phyloP scores from a whole-genome alignment of 2,888 invertebrate genomes.

The Eubasilissa splendida region DNA sequence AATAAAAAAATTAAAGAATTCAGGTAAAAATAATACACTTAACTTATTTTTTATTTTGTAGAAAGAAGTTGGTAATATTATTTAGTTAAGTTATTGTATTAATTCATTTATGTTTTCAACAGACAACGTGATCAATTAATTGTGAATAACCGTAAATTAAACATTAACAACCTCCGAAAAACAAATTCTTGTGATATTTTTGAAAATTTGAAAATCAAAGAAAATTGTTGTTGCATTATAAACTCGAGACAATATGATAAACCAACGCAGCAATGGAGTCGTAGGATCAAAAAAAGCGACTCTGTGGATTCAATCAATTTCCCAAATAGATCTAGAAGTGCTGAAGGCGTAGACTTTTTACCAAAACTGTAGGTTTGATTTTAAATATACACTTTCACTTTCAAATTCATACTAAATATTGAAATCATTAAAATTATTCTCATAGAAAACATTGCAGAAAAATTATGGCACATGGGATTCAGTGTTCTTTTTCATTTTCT shows the following conservation, averaged over 20 bases:
- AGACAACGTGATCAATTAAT: slow-evolving; percentile 48
- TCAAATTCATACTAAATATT: no score
- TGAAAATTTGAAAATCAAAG: not conserved
- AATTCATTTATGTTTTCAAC: not conserved
- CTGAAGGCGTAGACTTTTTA: slow-evolving; percentile 41
- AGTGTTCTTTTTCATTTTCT: not conserved
- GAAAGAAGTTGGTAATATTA: no score
- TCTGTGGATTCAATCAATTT: slow-evolving; percentile 9
- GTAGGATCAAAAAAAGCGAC: slow-evolving; percentile 35
- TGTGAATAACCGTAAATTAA: slow-evolving; percentile 28
- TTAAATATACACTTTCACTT: not conserved
- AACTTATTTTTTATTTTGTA: no score
- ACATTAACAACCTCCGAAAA: slow-evolving; percentile 36
- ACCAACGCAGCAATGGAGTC: slow-evolving; percentile 52
- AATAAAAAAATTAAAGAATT: slow-evolving; percentile 55
- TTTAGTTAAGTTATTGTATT: no score
- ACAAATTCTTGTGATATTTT: slow-evolving; percentile 25
- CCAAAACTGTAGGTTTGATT: slow-evolving; percentile 53
- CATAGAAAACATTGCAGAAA: no score
- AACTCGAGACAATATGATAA: slow-evolving; percentile 28
- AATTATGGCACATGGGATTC: no score
- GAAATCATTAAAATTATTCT: no score
- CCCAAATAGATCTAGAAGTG: not conserved
- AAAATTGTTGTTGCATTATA: not conserved
- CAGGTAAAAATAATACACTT: slow-evolving; percentile 37